phyloP scores from a whole-genome alignment of 2,888 invertebrate genomes.

The Protonemura montana region DNA sequence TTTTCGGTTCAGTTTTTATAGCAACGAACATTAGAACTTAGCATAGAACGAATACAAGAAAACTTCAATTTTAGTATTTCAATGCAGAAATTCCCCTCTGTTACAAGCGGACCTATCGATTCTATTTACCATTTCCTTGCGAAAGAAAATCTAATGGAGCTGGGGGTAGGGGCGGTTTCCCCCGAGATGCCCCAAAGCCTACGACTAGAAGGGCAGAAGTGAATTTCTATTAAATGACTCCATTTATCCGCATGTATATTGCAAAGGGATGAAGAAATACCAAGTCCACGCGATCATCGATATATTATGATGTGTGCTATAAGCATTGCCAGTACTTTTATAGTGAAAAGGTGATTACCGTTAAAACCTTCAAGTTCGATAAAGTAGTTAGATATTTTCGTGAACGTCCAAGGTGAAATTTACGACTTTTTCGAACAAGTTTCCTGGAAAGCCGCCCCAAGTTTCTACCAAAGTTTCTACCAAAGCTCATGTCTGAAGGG shows the following conservation, averaged over 20 bases:
- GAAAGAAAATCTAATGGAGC: neutral
- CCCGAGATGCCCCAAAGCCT: neutral
- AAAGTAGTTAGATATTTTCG: neutral
- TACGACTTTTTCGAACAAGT: neutral
- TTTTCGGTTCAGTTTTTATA: too few relatives aligned
- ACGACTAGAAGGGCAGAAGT: neutral
- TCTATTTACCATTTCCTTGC: neutral
- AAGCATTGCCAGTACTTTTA: neutral
- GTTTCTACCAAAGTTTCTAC: neutral
- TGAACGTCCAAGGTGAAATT: neutral
- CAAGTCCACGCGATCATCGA: neutral
- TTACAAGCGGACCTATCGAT: neutral
- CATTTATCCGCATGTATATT: neutral
- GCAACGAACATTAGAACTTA: too few relatives aligned
- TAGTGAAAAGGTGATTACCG: neutral
- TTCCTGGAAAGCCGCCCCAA: neutral
- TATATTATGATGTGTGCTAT: neutral
- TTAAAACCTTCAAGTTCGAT: neutral
- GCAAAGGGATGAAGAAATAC: neutral
- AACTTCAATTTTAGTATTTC: neutral
- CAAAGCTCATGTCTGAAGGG: neutral
- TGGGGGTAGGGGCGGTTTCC: neutral
- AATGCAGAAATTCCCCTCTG: neutral
- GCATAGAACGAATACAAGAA: neutral
- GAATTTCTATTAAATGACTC: neutral